phyloP scores from a whole-genome alignment of 1,140 invertebrate species.

The Drosophila albomicans region DNA sequence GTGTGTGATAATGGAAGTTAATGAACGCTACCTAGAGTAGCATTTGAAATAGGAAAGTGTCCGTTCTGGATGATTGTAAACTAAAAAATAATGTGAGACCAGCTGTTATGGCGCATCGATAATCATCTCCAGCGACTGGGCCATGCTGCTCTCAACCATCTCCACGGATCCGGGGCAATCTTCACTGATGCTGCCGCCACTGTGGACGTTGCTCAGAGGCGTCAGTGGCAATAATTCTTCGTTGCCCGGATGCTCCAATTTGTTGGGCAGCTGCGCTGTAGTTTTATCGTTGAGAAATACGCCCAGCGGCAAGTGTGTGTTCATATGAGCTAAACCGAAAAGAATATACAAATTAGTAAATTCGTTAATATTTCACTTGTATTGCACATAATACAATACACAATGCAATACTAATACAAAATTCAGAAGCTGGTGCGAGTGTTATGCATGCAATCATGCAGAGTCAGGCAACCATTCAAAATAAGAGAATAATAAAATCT shows the following conservation, averaged over 20 bases:
- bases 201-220: slow-evolving; percentile 44
- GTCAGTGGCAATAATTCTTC: slow-evolving; percentile 43
- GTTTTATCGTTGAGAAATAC: slow-evolving; percentile 66
- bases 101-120: slow-evolving; percentile 62
- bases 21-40: slow-evolving; percentile 46
- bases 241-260: slow-evolving; percentile 23
- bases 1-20: slow-evolving; percentile 54
- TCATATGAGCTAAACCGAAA: slow-evolving; percentile 64
- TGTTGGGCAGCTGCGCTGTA: slow-evolving; percentile 31
- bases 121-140: slow-evolving; percentile 50
- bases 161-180: slow-evolving; percentile 63
- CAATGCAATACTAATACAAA: slow-evolving; percentile 7
- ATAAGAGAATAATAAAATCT: neutral
- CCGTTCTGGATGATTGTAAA: slow-evolving; percentile 54
- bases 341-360: slow-evolving; percentile 9
- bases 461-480: slow-evolving; percentile 1
- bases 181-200: slow-evolving; percentile 33
- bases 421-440: slow-evolving; percentile 40
- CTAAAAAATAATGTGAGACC: slow-evolving; percentile 62
- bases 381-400: neutral
- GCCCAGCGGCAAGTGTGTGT: slow-evolving; percentile 63
- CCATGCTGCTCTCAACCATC: slow-evolving; percentile 60
- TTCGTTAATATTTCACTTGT: neutral
- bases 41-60: slow-evolving; percentile 57
- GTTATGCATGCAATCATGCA: slow-evolving; percentile 42